Conservation (phyloP, 2,113 vertebrate genomes). For the Stercorarius parasiticus region DNA sequence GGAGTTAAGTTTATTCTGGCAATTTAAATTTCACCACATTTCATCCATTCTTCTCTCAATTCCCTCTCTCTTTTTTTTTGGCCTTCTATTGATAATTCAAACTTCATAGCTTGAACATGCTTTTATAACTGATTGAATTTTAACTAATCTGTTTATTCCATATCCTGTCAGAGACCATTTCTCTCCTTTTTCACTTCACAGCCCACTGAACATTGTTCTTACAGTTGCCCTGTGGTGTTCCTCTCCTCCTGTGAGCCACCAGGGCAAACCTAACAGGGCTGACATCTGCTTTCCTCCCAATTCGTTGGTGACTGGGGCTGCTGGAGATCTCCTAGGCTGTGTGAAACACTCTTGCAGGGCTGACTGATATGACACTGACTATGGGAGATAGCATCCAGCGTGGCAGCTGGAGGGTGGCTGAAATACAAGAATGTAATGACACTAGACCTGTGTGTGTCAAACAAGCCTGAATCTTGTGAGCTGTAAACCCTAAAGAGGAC, state of each 20-base stretch:
- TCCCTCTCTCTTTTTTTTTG: neutral
- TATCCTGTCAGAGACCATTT: neutral
- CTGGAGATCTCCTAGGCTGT: neutral
- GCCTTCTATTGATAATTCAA: neutral
- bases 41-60: neutral
- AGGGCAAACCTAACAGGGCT: neutral
- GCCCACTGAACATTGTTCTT: neutral
- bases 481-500: neutral
- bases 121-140: neutral
- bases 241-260: neutral
- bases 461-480: neutral
- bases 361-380: neutral
- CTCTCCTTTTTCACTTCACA: neutral
- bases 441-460: fast-evolving
- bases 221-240: neutral
- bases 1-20: neutral
- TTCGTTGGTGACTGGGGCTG: neutral
- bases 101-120: neutral
- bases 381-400: neutral
- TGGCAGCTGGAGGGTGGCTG: neutral
- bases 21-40: neutral
- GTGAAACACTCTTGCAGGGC: neutral
- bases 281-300: neutral
- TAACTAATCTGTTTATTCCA: neutral
- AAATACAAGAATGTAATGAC: neutral